These are phyloP conservation scores for Tenthredo amoena DNA, from an alignment of 2,888 invertebrate genomes.

Conservation along the genomic window DNA sequence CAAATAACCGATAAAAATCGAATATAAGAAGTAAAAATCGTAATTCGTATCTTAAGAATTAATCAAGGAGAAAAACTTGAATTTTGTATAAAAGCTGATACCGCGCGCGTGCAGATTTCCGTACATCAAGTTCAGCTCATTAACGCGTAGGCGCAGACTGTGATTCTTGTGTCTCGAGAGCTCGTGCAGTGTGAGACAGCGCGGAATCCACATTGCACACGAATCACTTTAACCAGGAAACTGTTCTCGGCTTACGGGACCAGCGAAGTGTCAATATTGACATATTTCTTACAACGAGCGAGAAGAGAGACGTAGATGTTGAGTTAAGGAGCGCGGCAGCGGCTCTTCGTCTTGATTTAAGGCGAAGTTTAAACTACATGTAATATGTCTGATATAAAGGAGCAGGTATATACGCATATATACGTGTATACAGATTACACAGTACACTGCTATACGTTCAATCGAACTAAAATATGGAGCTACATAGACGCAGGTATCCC, in stretches of 20 bases:
- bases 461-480: not conserved
- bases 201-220: slow-evolving; percentile 47
- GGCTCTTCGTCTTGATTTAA: not conserved
- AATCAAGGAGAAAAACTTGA: not conserved
- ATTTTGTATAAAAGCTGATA: not conserved
- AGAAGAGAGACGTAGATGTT: slow-evolving; percentile 26
- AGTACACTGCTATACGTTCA: not conserved
- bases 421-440: not conserved
- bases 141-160: not conserved
- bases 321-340: not conserved
- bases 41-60: too few relatives aligned
- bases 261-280: slow-evolving; percentile 71
- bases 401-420: not conserved
- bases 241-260: slow-evolving; percentile 71
- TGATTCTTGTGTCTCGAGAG: not conserved
- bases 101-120: not conserved
- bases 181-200: not conserved
- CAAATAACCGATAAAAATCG: not conserved
- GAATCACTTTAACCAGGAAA: slow-evolving; percentile 64
- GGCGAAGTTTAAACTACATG: not conserved
- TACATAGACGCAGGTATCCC: not conserved
- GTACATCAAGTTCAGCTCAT: not conserved
- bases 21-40: too few relatives aligned
- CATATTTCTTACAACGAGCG: slow-evolving; percentile 68
- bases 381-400: not conserved